Evolutionary conservation across 2,113 vertebrate species (phyloP), one percentile per base, ranked within the genome.

Genomic region (Bolborhynchus lineola): DNA sequence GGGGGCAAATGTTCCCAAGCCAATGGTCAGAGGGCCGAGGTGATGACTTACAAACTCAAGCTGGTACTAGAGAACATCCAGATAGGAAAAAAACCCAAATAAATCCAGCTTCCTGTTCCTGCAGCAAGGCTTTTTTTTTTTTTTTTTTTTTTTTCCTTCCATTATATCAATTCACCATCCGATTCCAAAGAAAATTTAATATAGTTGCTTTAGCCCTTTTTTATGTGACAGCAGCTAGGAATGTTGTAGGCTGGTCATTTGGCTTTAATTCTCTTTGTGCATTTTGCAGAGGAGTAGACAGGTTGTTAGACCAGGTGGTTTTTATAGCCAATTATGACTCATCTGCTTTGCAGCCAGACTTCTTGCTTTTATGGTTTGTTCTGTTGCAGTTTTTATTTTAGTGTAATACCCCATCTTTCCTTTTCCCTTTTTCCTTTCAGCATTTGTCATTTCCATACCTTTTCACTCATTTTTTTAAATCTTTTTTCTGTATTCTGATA

Each of bases 271-370:
- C 77, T 90, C 53, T n/a, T 3, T 0, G 16, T 68, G 55, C 86
- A 24, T 72, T 88, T 92, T 90, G 84, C 77, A 84, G 47, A 65
- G 39, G 18, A 84, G 47, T 83, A 52, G 80, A 68, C 53, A 86
- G n/a, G 33, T 87, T 91, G 39, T 84, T 92, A 86, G 74, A 87
- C 62, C 44, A 87, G 52, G 23, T 79, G 69, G 10, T 4, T 89
- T 95, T 95, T 92, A 49, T 81, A 94, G 82, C 20, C 79, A 86
- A 25, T 92, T 93, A 86, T 9, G 29, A 65, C 82, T 91, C n/a
- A 69, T 91, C 72, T 94, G 60, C 82, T 90, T 86, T 95, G 64
- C 85, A 86, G 60, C 28, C 39, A 75, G 64, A 41, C 47, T 71
- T 82, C 35, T n/a, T 94, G 14, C 47, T 77, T 74, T 78, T 60